Evolutionary conservation across 1,140 invertebrate species (phyloP).

Genomic region (Hestina assimilis): DNA sequence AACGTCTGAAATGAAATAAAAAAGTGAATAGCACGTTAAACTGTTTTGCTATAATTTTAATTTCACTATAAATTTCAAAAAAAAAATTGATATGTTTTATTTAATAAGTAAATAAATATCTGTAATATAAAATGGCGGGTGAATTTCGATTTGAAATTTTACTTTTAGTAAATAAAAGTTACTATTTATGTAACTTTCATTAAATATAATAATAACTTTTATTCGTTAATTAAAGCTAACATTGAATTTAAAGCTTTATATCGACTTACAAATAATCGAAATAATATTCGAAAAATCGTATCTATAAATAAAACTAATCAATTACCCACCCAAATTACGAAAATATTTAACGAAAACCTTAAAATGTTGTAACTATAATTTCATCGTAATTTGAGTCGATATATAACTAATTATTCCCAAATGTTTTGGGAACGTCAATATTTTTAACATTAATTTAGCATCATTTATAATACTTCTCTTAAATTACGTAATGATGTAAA

Average conservation of each 20-base stretch:
- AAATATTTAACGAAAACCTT: neutral
- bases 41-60: too few species aligned
- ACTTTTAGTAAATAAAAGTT: conserved; percentile 28
- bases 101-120: neutral
- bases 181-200: conserved; percentile 30
- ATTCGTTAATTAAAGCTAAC: conserved; percentile 73
- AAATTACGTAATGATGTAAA: neutral
- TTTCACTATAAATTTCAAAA: neutral
- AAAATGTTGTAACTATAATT: neutral
- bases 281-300: neutral
- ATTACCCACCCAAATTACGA: conserved; percentile 5
- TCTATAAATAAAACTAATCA: neutral
- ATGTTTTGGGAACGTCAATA: neutral
- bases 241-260: conserved; percentile 72
- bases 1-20: too few species aligned
- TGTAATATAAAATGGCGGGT: neutral
- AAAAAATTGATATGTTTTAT: neutral
- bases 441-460: neutral
- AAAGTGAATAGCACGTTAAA: too few species aligned
- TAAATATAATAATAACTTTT: conserved; percentile 53
- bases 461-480: neutral
- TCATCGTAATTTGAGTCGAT: neutral
- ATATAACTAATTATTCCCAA: neutral
- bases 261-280: conserved; percentile 23
- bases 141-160: conserved; percentile 9